Conservation (phyloP, 1,140 invertebrate species). For the Cotesia typhae region DNA sequence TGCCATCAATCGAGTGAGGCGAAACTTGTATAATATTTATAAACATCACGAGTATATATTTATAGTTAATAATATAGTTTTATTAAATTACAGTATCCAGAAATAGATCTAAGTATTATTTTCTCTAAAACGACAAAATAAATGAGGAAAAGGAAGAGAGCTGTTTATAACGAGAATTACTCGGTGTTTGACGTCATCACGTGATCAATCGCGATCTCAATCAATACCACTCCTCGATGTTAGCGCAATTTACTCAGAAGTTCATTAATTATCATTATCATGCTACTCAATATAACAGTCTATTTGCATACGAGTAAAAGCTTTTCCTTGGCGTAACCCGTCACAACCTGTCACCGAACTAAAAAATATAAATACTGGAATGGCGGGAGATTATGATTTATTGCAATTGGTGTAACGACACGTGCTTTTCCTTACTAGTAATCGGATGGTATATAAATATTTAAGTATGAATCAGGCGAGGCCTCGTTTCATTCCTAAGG, state of each 20-base stretch:
- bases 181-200: not conserved
- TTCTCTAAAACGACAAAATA: slow-evolving; percentile 10
- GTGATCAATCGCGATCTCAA: slow-evolving; percentile 1
- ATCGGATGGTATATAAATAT: too few species aligned
- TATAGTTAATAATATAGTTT: not conserved
- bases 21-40: slow-evolving; percentile 1
- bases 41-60: not conserved
- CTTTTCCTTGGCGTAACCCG: too few species aligned
- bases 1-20: not conserved
- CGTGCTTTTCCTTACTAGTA: too few species aligned
- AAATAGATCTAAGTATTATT: slow-evolving; percentile 9
- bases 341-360: too few species aligned
- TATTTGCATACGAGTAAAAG: too few species aligned
- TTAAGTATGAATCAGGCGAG: not conserved
- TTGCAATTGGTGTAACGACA: too few species aligned
- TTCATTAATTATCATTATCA: too few species aligned
- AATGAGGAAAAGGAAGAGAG: slow-evolving; percentile 17
- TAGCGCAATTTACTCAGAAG: too few species aligned
- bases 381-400: too few species aligned
- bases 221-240: slow-evolving; percentile 1
- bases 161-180: not conserved
- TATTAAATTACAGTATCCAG: slow-evolving; percentile 8
- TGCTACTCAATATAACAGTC: too few species aligned
- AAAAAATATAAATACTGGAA: too few species aligned
- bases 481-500: not conserved